phyloP scores from a whole-genome alignment of 2,888 invertebrate species.

The Athripsodes cinereus region DNA sequence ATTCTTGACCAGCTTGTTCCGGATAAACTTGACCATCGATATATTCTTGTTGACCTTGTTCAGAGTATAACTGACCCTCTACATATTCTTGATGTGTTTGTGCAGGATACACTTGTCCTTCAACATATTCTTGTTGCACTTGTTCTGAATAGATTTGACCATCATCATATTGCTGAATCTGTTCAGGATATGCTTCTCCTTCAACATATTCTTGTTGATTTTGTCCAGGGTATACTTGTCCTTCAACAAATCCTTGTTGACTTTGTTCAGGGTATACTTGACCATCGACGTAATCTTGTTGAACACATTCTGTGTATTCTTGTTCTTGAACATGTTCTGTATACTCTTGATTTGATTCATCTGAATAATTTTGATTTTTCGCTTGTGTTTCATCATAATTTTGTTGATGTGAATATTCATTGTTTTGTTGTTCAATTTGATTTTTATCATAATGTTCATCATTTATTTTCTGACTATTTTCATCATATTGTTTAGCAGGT shows the following conservation, averaged over 20 bases:
- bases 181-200: conserved; percentile 20
- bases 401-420: no score
- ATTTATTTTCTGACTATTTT: no score
- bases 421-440: neutral
- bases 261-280: conserved; percentile 8
- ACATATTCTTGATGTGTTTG: neutral
- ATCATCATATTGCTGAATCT: conserved; percentile 30
- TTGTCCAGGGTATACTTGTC: conserved; percentile 32
- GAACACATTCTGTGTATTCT: no score
- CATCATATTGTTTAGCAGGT: no score
- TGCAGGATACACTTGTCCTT: conserved; percentile 23
- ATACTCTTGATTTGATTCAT: no score
- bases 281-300: conserved; percentile 19
- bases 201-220: conserved; percentile 7
- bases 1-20: neutral
- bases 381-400: no score
- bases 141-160: conserved; percentile 30
- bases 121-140: conserved; percentile 34
- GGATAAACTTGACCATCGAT: neutral
- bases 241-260: conserved; percentile 3
- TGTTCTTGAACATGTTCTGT: conserved; percentile 6
- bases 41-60: neutral
- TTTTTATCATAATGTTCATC: no score
- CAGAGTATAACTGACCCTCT: neutral
- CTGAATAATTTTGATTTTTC: neutral